Base-by-base conservation (phyloP, 2,888 invertebrate genomes). In the Trisateles emortualis region DNA sequence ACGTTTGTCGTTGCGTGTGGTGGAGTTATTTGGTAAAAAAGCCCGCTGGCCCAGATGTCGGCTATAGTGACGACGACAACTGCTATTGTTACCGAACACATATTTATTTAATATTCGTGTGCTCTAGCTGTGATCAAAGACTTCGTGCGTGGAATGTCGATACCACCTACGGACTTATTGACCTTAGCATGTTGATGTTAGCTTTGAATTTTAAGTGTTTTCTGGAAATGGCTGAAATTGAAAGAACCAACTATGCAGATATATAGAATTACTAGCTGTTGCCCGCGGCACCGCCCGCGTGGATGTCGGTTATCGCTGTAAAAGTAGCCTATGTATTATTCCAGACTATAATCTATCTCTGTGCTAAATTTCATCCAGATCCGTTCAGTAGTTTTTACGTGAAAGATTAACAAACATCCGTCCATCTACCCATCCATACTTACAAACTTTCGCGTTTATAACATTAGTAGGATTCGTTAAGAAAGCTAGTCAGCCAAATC, bases 11-110 rank as follows among this genome's bases (percentile, higher is more conserved):
- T 73, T 59, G 78, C 77, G 79, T 81, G 78, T 78, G 73, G 72
- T 61, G 52, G 66, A 70, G 60, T 73, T 73, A 66, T 61, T 64
- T 59, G 65, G 72, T 70, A 73, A 75, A 78, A 24, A 79, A 76
- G 68, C 64, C 72, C 68, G 72, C 52, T 55, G 48, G 54, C 62
- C 72, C 83, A 80, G 74, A 79, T 83, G 84, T 76, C 68, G 73
- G 60, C 53, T 59, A 45, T 49, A 62, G 41, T 51, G 49, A 60
- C 58, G 66, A 72, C 70, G 71, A 68, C 64, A n/a, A n/a, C n/a
- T 65, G 49, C 68, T 68, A 74, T 78, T 74, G 72, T 76, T 76
- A 33, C 65, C 52, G 11, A 17, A 55, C 52, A 55, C 48, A 38
- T 72, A 73, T 72, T 73, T 74, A 72, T 69, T 74, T 67, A 64